Evolutionary conservation across 1,140 invertebrate genomes (phyloP).

Genomic region (Drosophila paulistorum): DNA sequence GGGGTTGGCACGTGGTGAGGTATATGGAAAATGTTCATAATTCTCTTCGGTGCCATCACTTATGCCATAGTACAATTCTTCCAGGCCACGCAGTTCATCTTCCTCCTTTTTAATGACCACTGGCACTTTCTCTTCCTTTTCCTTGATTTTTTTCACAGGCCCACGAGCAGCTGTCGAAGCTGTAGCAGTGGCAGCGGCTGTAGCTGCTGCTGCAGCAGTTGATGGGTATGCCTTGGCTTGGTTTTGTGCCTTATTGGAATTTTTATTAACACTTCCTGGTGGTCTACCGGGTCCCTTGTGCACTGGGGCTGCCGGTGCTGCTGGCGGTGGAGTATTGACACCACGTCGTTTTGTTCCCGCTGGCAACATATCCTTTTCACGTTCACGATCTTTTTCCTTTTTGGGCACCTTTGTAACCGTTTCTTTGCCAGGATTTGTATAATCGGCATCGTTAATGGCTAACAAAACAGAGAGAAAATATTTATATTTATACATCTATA

Average conservation of each 20-base stretch:
- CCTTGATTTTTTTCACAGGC: conserved; percentile 46
- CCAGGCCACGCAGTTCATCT: conserved; percentile 73
- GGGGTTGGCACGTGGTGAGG: conserved; percentile 52
- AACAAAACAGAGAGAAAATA: conserved; percentile 25
- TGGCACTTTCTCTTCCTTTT: conserved; percentile 50
- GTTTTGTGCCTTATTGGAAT: conserved; percentile 20
- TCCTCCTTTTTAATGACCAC: conserved; percentile 74
- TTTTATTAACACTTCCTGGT: conserved; percentile 39
- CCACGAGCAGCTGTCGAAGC: neutral
- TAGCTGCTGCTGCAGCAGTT: conserved; percentile 31
- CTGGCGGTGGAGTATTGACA: conserved; percentile 42
- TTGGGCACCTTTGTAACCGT: conserved; percentile 56
- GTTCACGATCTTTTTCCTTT: conserved; percentile 68
- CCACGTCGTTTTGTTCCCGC: conserved; percentile 57
- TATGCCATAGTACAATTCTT: conserved; percentile 79
- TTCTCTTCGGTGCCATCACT: conserved; percentile 70
- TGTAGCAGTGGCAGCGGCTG: conserved; percentile 1
- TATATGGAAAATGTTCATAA: conserved; percentile 71
- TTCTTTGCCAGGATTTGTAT: conserved; percentile 40
- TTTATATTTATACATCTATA: neutral
- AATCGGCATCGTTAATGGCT: conserved; percentile 78
- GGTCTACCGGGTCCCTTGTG: conserved; percentile 39
- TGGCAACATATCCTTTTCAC: conserved; percentile 49
- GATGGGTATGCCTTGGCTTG: conserved; percentile 24
- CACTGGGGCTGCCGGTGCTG: neutral